Percentiles rank a stretch among this genome's conserved stretches.
Conservation (phyloP, 2,797 vertebrate genomes). For the Pogonophryne albipinna region DNA sequence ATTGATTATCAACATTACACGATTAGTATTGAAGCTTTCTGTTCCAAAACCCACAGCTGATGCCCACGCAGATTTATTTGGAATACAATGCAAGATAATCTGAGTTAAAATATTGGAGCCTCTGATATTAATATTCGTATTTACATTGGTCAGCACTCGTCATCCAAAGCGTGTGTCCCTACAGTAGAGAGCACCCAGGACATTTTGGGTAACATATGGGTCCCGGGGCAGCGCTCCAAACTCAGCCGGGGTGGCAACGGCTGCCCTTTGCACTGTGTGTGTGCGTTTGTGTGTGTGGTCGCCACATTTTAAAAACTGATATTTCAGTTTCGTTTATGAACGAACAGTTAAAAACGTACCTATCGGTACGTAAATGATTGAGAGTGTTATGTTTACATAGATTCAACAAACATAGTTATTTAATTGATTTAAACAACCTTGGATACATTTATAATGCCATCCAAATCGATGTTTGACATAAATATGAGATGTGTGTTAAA, state of each 20-base stretch:
- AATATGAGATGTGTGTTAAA: constrained; percentile 45
- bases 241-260: constrained; percentile 73
- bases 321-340: not conserved
- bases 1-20: not conserved
- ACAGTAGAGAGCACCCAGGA: constrained; percentile 70
- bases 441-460: not conserved
- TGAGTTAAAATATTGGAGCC: not conserved
- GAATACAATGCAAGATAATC: not conserved
- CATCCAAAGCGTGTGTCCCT: constrained; percentile 48
- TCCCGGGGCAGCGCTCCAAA: constrained; percentile 81
- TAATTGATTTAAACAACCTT: constrained; percentile 12
- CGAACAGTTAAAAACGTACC: not conserved
- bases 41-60: not conserved
- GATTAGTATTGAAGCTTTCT: not conserved
- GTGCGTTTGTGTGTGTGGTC: not conserved
- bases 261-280: constrained; percentile 52
- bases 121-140: constrained; percentile 11
- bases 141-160: constrained; percentile 30
- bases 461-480: constrained; percentile 16
- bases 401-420: not conserved
- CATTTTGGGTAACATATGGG: constrained; percentile 83
- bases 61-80: not conserved
- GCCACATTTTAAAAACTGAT: not conserved
- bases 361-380: not conserved
- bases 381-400: constrained; percentile 8